Percentiles rank a stretch among this genome's conserved stretches.
Conservation (phyloP, 2,888 invertebrate species). For the Chironomus tentans region DNA sequence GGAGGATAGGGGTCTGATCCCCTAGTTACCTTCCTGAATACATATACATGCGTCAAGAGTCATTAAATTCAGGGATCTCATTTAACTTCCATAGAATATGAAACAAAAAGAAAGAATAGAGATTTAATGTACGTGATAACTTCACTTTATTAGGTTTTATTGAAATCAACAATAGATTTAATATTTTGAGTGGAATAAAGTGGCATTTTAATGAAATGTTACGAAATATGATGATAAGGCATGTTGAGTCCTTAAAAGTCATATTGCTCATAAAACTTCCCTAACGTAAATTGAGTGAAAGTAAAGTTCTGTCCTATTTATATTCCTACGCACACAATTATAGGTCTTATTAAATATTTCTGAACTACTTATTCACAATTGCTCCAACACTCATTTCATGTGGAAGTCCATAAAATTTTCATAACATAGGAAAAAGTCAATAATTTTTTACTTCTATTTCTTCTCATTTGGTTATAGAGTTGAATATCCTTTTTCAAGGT, state of each 20-base stretch:
- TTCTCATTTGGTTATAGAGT: neutral
- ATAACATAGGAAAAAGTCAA: slow-evolving; percentile 8
- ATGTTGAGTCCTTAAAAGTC: neutral
- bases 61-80: neutral
- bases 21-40: neutral
- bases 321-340: neutral
- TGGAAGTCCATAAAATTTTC: neutral
- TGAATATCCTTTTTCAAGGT: slow-evolving; percentile 24
- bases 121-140: slow-evolving; percentile 25
- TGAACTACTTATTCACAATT: neutral
- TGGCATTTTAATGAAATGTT: neutral
- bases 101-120: neutral
- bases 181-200: neutral
- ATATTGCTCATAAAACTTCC: neutral
- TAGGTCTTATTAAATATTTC: neutral
- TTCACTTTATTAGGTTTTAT: neutral
- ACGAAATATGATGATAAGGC: neutral
- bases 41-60: neutral
- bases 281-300: neutral
- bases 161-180: slow-evolving; percentile 5
- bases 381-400: no score
- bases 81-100: neutral
- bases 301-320: neutral
- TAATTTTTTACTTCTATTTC: neutral
- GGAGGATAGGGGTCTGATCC: no score